Evolutionary conservation across 2,797 vertebrate genomes (phyloP).

Genomic region (Pangasius macronema): DNA sequence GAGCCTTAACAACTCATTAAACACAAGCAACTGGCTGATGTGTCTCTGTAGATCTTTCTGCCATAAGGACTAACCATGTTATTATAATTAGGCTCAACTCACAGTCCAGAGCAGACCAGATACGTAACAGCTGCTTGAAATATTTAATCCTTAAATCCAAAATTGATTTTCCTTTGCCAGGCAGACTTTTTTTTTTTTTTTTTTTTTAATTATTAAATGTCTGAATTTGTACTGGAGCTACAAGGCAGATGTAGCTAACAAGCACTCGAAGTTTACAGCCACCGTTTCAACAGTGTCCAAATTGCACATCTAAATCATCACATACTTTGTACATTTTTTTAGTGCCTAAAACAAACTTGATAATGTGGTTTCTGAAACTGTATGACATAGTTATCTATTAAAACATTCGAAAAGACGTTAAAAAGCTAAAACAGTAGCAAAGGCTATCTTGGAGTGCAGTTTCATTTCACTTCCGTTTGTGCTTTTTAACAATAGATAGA

Average conservation of each 20-base stretch:
- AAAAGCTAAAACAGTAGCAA: neutral
- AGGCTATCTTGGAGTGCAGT: neutral
- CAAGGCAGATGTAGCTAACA: neutral
- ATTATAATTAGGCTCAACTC: constrained; percentile 54
- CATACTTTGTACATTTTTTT: neutral
- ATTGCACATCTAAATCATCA: neutral
- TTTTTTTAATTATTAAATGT: neutral
- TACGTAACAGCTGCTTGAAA: constrained; percentile 70
- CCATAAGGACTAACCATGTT: constrained; percentile 9
- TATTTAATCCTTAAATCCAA: constrained; percentile 43
- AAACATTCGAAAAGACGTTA: neutral
- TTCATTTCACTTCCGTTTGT: neutral
- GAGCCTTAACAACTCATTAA: constrained; percentile 3
- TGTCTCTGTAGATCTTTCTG: neutral
- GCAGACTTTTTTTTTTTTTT: too few species aligned
- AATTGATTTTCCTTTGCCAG: neutral
- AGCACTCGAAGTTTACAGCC: neutral
- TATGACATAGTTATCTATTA: neutral
- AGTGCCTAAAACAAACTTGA: neutral
- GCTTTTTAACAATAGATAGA: neutral
- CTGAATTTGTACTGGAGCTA: neutral
- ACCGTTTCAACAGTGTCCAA: neutral
- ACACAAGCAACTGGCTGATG: neutral
- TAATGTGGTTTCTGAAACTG: neutral
- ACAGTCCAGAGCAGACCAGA: constrained; percentile 51